Evolutionary conservation across 1,140 invertebrate genomes (phyloP).

Genomic region (Dolichoris vasculosae): DNA sequence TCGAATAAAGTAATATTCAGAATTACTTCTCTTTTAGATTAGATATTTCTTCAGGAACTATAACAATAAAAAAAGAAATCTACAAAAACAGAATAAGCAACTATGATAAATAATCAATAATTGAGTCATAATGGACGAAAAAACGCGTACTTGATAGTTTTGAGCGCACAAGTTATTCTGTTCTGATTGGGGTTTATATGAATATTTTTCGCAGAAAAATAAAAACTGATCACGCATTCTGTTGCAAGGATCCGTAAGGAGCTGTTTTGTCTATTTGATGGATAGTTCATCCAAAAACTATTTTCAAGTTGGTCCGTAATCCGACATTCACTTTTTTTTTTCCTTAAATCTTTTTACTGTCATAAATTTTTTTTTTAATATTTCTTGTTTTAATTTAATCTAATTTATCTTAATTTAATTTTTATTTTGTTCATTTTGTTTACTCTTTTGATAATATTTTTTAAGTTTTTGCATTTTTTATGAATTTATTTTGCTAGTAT

Average conservation of each 20-base stretch:
- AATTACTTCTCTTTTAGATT: too few species aligned
- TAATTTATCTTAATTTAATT: too few species aligned
- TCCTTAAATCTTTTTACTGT: not conserved
- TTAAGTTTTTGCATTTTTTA: too few species aligned
- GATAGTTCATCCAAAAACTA: slow-evolving; percentile 63
- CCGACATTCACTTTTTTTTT: slow-evolving; percentile 65
- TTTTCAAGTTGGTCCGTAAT: slow-evolving; percentile 69
- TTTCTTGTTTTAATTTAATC: too few species aligned
- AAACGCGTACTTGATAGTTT: slow-evolving; percentile 39
- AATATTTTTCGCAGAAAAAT: not conserved
- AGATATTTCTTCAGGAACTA: too few species aligned
- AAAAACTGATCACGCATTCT: not conserved
- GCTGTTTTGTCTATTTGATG: not conserved
- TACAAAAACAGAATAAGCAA: slow-evolving; percentile 53
- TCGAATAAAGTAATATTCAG: too few species aligned
- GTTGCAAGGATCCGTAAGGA: not conserved
- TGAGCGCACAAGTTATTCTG: not conserved
- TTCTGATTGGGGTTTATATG: not conserved
- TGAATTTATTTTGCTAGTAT: too few species aligned
- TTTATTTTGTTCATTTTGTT: too few species aligned
- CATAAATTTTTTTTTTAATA: too few species aligned
- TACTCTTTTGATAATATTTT: too few species aligned
- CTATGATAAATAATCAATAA: slow-evolving; percentile 73
- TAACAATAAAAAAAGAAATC: slow-evolving; percentile 46
- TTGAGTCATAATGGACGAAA: slow-evolving; percentile 74